Evolutionary conservation across 2,113 vertebrate species (phyloP).

Genomic region (Pipa parva): DNA sequence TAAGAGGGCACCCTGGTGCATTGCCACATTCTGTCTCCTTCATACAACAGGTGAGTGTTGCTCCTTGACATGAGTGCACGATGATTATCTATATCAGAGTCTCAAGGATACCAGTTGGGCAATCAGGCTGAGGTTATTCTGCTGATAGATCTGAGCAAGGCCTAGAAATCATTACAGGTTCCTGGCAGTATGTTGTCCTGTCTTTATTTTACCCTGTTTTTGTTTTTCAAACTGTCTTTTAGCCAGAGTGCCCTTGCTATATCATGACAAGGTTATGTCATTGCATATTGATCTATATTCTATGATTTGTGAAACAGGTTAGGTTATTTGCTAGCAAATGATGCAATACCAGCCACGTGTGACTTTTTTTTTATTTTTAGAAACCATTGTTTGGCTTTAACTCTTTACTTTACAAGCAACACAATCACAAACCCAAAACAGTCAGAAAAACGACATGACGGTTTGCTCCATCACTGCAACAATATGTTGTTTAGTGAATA

Average conservation of each 20-base stretch:
- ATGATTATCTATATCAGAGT: conserved; percentile 51
- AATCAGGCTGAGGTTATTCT: conserved; percentile 51
- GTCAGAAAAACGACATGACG: too few species aligned
- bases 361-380: too few species aligned
- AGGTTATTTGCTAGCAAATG: conserved; percentile 61
- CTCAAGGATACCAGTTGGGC: conserved; percentile 55
- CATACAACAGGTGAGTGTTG: conserved; percentile 46
- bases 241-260: conserved; percentile 63
- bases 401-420: too few species aligned
- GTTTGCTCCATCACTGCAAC: too few species aligned
- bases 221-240: conserved; percentile 50
- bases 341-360: conserved; percentile 45
- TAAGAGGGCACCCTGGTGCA: conserved; percentile 57
- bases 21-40: conserved; percentile 53
- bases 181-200: conserved; percentile 50
- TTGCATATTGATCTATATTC: conserved; percentile 67
- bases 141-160: conserved; percentile 53
- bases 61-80: conserved; percentile 53
- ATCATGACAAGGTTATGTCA: conserved; percentile 72
- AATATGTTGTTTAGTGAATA: too few species aligned
- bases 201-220: conserved; percentile 19
- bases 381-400: background rate
- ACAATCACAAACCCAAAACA: too few species aligned
- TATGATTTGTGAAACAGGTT: conserved; percentile 60
- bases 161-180: conserved; percentile 53